Percentiles rank a stretch among this genome's conserved stretches.
Evolutionary conservation across 2,797 vertebrate species (phyloP).

Genomic region (Garrulus glandarius): DNA sequence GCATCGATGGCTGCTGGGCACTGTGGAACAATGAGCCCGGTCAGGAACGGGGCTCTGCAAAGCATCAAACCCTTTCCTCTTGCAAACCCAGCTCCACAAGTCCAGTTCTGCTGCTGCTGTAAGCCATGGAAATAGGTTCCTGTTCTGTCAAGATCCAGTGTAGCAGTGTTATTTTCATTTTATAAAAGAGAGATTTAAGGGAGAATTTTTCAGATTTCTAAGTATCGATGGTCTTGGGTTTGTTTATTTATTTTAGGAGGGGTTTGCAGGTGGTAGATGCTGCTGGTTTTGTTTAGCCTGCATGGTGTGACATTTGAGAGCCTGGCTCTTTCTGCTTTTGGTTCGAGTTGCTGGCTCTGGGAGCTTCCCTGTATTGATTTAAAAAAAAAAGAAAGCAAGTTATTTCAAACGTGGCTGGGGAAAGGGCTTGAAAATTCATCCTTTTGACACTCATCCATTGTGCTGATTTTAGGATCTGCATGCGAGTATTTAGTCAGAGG

Average conservation of each 20-base stretch:
- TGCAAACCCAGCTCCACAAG: background rate
- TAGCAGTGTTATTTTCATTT: background rate
- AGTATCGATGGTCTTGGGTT: accelerated
- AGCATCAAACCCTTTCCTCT: background rate
- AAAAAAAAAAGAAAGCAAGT: background rate
- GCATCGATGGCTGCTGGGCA: background rate
- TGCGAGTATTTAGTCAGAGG: background rate
- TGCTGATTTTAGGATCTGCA: background rate
- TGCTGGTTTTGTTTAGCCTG: slow-evolving; percentile 20
- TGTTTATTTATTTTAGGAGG: background rate
- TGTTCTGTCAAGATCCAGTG: background rate
- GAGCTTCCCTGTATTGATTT: background rate
- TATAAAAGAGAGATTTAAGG: background rate
- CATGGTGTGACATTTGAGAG: slow-evolving; percentile 9
- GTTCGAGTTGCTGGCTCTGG: background rate
- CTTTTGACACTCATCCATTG: background rate
- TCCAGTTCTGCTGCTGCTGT: background rate
- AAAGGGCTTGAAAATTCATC: slow-evolving; percentile 20
- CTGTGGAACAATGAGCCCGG: background rate
- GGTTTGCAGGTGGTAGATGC: slow-evolving; percentile 17
- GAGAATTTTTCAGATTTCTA: background rate
- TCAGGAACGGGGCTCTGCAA: background rate
- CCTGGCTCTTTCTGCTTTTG: background rate
- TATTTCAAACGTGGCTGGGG: background rate
- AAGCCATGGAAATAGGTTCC: background rate